Evolutionary conservation across 2,113 vertebrate species (phyloP), one percentile per base, ranked within the genome.

Genomic region (Oenanthe melanoleuca): DNA sequence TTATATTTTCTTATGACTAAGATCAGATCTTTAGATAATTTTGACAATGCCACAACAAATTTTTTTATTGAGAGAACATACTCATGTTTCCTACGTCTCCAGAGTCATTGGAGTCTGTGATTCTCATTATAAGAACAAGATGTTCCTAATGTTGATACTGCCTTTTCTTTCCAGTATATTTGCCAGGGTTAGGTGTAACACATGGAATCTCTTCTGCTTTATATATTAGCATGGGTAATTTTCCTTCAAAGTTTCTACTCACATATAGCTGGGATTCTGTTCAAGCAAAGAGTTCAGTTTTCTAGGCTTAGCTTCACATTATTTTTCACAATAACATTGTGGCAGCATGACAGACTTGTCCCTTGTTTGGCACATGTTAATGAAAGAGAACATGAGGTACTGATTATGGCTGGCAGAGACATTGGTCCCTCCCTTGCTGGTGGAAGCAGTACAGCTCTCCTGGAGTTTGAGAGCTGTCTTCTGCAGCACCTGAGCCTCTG

Each of bases 1-100:
- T 95, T 96, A 75, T 84, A 96, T 96, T 95, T 82, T 89, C 80
- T 91, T 94, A 49, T 66, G 83, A 65, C 91, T 71, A 74, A 93
- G 86, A 95, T 88, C 0, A 0, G 66, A 92, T 86, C 80, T 53
- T 94, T 85, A 91, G 94, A 97, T 93, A 95, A 93, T 63, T 92
- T 65, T 94, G 74, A 96, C 77, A 91, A 84, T 82, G 75, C 86
- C 93, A 96, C 91, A 96, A 96, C 88, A 95, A 92, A 28, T 92
- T 73, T 80, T 80, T 85, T 92, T 56, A 61, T 38, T 42, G 77
- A 81, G 60, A 89, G 72, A 86, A 93, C 8, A 33, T 66, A 71
- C 57, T 94, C 73, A 18, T 74, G 55, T 96, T 95, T 94, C 87
- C 81, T 86, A 3, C 17, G 75, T 88, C 95, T 95, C 89, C 74